phyloP scores from a whole-genome alignment of 2,797 vertebrate species.

The Melanotaenia trifasciata region DNA sequence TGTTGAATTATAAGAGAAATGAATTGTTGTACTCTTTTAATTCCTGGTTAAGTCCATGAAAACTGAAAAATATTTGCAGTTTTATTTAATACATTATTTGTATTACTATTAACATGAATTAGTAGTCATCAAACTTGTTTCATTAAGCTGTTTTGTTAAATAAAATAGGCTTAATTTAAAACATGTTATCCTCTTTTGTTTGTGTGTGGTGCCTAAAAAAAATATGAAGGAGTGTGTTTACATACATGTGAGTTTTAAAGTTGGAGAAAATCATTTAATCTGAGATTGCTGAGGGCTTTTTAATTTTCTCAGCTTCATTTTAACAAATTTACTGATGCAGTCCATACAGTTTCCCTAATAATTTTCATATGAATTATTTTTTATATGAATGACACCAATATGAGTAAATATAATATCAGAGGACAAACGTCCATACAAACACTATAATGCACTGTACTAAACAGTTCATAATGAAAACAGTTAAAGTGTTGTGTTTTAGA shows the following conservation, averaged over 20 bases:
- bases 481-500: conserved; percentile 16
- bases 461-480: neutral
- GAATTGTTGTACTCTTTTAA: neutral
- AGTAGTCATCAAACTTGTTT: neutral
- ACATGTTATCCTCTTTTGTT: neutral
- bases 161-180: neutral
- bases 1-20: neutral
- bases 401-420: neutral
- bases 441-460: neutral
- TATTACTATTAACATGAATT: too few species aligned
- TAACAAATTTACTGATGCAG: neutral
- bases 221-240: neutral
- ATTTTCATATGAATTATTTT: neutral
- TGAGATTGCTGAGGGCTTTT: neutral
- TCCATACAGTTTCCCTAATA: neutral
- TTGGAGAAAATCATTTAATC: neutral
- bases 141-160: neutral
- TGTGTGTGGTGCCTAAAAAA: neutral
- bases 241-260: neutral
- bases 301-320: neutral
- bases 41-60: neutral
- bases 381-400: neutral
- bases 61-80: neutral
- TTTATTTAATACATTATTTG: too few species aligned
- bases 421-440: neutral